phyloP scores from a whole-genome alignment of 1,140 invertebrate species.

The Drosophila watanabei region DNA sequence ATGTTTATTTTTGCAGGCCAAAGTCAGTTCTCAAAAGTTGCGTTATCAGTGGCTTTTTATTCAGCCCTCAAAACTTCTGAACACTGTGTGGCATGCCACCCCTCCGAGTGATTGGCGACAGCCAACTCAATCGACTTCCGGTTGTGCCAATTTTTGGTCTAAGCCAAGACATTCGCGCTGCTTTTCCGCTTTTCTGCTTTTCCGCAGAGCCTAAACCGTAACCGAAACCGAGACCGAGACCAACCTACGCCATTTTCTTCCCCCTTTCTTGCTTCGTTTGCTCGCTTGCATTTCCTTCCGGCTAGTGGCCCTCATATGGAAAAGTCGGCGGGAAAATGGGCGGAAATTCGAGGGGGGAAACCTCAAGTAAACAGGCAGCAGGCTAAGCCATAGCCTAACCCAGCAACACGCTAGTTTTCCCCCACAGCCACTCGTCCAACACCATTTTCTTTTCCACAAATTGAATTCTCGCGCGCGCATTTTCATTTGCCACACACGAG shows the following conservation, averaged over 20 bases:
- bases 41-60: slow-evolving; percentile 5
- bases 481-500: slow-evolving; percentile 52
- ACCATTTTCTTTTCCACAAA: slow-evolving; percentile 68
- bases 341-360: slow-evolving; percentile 23
- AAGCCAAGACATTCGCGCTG: slow-evolving; percentile 38
- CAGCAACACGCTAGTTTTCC: slow-evolving; percentile 19
- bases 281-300: slow-evolving; percentile 81
- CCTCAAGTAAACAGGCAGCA: slow-evolving; percentile 78
- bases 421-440: slow-evolving; percentile 19
- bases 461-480: slow-evolving; percentile 76
- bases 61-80: background rate
- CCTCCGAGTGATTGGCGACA: slow-evolving; percentile 27
- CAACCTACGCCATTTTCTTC: background rate
- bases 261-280: slow-evolving; percentile 62
- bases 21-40: background rate
- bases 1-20: too few species aligned
- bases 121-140: slow-evolving; percentile 66
- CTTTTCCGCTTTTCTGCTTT: slow-evolving; percentile 10
- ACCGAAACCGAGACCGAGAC: background rate
- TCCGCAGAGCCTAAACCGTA: slow-evolving; percentile 4
- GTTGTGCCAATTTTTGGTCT: slow-evolving; percentile 70
- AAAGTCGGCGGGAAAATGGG: slow-evolving; percentile 18
- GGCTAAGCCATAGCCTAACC: slow-evolving; percentile 38
- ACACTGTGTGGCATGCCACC: background rate
- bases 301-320: slow-evolving; percentile 55